Evolutionary conservation across 2,113 vertebrate genomes (phyloP), one percentile per base, ranked within the genome.

Genomic region (Petrocephalus zakoni): DNA sequence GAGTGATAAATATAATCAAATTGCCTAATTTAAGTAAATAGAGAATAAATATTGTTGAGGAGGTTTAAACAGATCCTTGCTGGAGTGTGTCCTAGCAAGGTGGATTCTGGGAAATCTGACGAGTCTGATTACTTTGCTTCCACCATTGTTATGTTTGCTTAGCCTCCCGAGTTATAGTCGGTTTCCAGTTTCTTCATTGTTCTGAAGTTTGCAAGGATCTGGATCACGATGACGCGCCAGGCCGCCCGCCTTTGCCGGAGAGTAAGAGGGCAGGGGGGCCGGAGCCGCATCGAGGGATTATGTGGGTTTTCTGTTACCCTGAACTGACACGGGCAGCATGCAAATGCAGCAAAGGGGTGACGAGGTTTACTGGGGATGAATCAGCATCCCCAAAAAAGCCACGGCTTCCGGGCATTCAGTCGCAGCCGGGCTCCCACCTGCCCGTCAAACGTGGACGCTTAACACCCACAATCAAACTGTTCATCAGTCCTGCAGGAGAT

Each of bases 21-120:
- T 96, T 96, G 97, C 96, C 96, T 97, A 95, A 95, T 97, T 97
- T 97, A 97, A 97, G 97, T 98, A 98, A 98, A 98, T 97, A 97
- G 96, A 96, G 96, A 96, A 97, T 97, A 97, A 98, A 98, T 97
- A 97, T 96, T 97, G 97, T 97, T 96, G 96, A 94, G 95, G 96
- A 96, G 96, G 96, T 96, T 95, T 97, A 97, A 97, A 97, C 96
- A 97, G 95, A 96, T 94, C 94, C 92, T 92, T 95, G 94, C 93
- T 94, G 58, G 93, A 96, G 94, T 94, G 94, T 95, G 92, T 94
- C 92, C 94, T 94, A 90, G 93, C 90, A 91, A 91, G 92, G 95
- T 95, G 95, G 95, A 95, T 96, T 96, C 94, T 93, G 92, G 94
- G 94, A 96, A 94, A 95, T 94, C 89, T 95, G 95, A 94, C 94